These are phyloP conservation scores for Pollenia labialis DNA, from an alignment of 2,888 invertebrate genomes.

Conservation along the genomic window DNA sequence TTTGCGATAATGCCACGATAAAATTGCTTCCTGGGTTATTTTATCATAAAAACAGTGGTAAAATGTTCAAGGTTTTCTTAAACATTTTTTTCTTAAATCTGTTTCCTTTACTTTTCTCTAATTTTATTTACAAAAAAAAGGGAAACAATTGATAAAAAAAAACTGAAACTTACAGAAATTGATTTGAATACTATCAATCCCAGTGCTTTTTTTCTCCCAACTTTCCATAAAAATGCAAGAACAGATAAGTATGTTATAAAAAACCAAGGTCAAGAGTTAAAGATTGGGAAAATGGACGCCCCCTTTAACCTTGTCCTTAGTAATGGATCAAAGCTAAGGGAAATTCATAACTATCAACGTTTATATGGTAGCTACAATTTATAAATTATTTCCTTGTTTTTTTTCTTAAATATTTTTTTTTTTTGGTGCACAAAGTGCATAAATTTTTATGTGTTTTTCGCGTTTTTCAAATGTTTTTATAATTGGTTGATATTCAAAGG, in stretches of 20 bases:
- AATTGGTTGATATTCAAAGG: slow-evolving; percentile 65
- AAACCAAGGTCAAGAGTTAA: slow-evolving; percentile 52
- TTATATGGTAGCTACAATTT: not conserved
- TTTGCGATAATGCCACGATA: too few species aligned
- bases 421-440: slow-evolving; percentile 36
- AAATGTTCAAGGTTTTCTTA: slow-evolving; percentile 47
- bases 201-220: slow-evolving; percentile 11
- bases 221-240: not conserved
- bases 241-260: not conserved
- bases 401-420: not conserved
- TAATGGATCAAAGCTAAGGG: slow-evolving; percentile 37
- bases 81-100: not conserved
- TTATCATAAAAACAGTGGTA: not conserved
- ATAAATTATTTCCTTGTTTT: slow-evolving; percentile 39
- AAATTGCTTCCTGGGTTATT: slow-evolving; percentile 32
- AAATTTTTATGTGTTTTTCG: slow-evolving; percentile 69
- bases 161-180: slow-evolving; percentile 36
- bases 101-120: not conserved
- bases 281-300: not conserved
- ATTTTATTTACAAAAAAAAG: not conserved
- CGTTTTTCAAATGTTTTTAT: slow-evolving; percentile 71
- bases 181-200: slow-evolving; percentile 65
- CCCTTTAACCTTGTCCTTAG: slow-evolving; percentile 36
- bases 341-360: slow-evolving; percentile 30
- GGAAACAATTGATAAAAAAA: not conserved